Evolutionary conservation across 2,113 vertebrate genomes (phyloP), one percentile per base, ranked within the genome.

Genomic region (Upupa epops): DNA sequence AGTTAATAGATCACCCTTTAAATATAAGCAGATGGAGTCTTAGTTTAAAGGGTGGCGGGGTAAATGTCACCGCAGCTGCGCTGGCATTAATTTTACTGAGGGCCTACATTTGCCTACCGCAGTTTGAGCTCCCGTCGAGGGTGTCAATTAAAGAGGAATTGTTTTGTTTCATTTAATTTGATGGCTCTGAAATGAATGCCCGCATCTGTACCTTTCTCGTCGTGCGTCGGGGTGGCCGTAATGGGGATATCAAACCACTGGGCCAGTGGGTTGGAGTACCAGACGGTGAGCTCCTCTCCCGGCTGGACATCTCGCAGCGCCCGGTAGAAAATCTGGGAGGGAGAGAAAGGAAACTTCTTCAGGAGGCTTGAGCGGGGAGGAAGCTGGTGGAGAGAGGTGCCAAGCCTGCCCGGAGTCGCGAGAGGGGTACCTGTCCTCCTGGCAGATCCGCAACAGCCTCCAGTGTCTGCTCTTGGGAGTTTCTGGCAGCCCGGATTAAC

Each of bases 181-280:
- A 7, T 61, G 54, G 89, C 49, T 74, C 79, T 56, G 26, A 82
- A 45, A 55, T 1, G 13, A 26, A 10, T 11, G n/a, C 22, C 61
- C 54, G 16, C 54, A 26, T 74, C 87, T n/a, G 45, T 98, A 99
- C 99, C 99, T 99, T 99, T 99, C 88, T 99, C 99, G 69, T 99
- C 99, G 92, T 99, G 99, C 1, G 99, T 99, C 5, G 99, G 99
- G 36, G 99, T 99, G 32, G 99, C 99, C 8, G 98, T 99, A 26
- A 98, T 98, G 13, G 99, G 98, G 58, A 99, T 98, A 96, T 99
- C 98, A 69, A 99, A 99, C 98, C 98, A 99, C 95, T 99, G 99
- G 8, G 99, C 99, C 96, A 99, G 92, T 28, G 98, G 91, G 95
- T 98, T 99, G 84, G 99, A 99, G 93, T 99, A 99, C 99, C 99